These are phyloP conservation scores for Linnaemya tessellans DNA, from an alignment of 2,888 invertebrate genomes.

Conservation along the genomic window DNA sequence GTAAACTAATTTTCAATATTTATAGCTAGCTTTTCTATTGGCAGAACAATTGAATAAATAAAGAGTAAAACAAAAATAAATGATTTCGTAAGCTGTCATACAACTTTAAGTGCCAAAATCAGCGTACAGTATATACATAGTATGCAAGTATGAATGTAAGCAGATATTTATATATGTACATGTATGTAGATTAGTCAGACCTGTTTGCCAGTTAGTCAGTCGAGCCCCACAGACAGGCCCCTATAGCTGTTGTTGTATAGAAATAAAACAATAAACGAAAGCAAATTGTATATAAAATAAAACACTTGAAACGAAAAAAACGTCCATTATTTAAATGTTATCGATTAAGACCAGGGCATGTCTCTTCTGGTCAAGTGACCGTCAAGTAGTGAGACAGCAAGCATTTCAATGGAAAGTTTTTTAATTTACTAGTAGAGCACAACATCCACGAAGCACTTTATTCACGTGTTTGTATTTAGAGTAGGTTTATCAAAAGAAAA, in stretches of 20 bases:
- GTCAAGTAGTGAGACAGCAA: conserved; percentile 31
- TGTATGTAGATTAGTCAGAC: conserved; percentile 11
- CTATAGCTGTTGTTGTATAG: conserved; percentile 41
- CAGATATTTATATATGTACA: too few species aligned
- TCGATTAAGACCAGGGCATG: conserved; percentile 31
- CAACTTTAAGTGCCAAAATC: conserved; percentile 67
- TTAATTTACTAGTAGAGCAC: background rate
- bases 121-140: background rate
- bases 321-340: conserved; percentile 43
- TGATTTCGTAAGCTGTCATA: conserved; percentile 66
- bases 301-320: conserved; percentile 22
- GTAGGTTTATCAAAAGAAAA: background rate
- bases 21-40: background rate
- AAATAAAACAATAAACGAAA: conserved; percentile 8
- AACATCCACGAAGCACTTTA: conserved; percentile 23
- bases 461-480: conserved; percentile 54
- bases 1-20: background rate
- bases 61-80: conserved; percentile 41
- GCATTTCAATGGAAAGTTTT: conserved; percentile 66
- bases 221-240: conserved; percentile 71
- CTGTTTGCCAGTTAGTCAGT: conserved; percentile 44
- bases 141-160: background rate
- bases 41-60: conserved; percentile 1
- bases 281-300: background rate
- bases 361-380: conserved; percentile 51